These are phyloP conservation scores for Labroides dimidiatus DNA, from an alignment of 2,797 vertebrate genomes.

Conservation along the genomic window DNA sequence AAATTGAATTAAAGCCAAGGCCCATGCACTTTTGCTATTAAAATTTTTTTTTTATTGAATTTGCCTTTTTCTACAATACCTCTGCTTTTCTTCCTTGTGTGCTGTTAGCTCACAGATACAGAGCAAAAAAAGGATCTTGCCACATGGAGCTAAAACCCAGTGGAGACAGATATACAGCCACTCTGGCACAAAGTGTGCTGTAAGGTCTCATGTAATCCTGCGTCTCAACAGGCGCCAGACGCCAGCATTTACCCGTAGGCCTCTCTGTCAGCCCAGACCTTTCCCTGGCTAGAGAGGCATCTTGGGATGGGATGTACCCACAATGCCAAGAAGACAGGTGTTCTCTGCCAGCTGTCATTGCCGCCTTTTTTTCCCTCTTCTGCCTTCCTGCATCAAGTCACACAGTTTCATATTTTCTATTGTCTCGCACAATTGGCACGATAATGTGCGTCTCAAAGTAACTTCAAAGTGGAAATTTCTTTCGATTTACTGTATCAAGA, in stretches of 20 bases:
- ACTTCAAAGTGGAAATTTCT: constrained; percentile 20
- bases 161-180: constrained; percentile 60
- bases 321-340: constrained; percentile 82
- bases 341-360: constrained; percentile 80
- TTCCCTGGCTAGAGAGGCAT: constrained; percentile 74
- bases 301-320: constrained; percentile 75
- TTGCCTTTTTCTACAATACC: constrained; percentile 16
- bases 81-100: constrained; percentile 33
- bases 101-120: constrained; percentile 31
- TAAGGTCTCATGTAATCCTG: constrained; percentile 79
- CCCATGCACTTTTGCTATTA: not conserved
- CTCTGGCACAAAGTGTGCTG: constrained; percentile 72
- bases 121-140: constrained; percentile 22
- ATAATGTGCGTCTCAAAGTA: constrained; percentile 36
- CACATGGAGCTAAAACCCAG: constrained; percentile 64
- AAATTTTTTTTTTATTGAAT: constrained; percentile 22
- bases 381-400: constrained; percentile 52
- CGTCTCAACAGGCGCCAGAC: constrained; percentile 73
- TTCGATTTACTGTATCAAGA: constrained; percentile 17
- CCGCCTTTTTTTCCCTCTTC: constrained; percentile 59
- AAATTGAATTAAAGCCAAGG: not conserved
- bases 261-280: constrained; percentile 77
- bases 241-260: constrained; percentile 80
- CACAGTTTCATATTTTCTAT: constrained; percentile 45
- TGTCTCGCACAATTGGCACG: constrained; percentile 39